Evolutionary conservation across 2,797 vertebrate species (phyloP), one percentile per base, ranked within the genome.

Genomic region (Syngnathus rostellatus): DNA sequence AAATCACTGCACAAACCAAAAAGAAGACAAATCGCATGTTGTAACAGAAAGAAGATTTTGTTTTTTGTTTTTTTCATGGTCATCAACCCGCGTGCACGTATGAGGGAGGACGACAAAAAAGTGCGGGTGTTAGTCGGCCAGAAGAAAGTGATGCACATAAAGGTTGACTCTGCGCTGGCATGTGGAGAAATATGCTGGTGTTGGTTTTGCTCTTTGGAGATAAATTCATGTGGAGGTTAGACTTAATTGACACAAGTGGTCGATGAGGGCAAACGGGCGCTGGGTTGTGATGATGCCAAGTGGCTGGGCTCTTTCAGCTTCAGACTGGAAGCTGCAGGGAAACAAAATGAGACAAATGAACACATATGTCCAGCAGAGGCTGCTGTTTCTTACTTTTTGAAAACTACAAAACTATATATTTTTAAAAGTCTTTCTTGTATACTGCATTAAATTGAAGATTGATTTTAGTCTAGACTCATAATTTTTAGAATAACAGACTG

Each of bases 191-290:
- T n/a, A 62, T 39, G 11, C 40, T 6, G 12, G 40, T 2, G 25
- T 21, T 21, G 50, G n/a, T 51, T 51, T n/a, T 51, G 50, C n/a
- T 51, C n/a, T n/a, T 51, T 51, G 50, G 50, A 51, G n/a, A 57
- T 17, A 37, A 57, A 12, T 10, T 57, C 8, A 62, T 43, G 40
- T 6, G 9, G 19, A 14, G 10, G 43, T 11, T 62, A 7, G 11
- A 61, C 25, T 12, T 6, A 12, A 41, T 39, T 21, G 14, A 16
- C 14, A 8, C 6, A 39, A 25, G 10, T 2, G 53, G 53, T 25
- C 53, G 53, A 54, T 54, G 40, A 61, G 10, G 19, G 59, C 40
- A 25, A 40, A 17, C 55, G 2, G 55, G 16, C 25, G 14, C 55
- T 57, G 19, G 50, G 50, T 51, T 4, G 21, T 8, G n/a, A 51